Percentiles rank a stretch among this genome's conserved stretches.
Evolutionary conservation across 64 coral and sea anemone genomes (phyloP).

Genomic region (Exaiptasia diaphana): DNA sequence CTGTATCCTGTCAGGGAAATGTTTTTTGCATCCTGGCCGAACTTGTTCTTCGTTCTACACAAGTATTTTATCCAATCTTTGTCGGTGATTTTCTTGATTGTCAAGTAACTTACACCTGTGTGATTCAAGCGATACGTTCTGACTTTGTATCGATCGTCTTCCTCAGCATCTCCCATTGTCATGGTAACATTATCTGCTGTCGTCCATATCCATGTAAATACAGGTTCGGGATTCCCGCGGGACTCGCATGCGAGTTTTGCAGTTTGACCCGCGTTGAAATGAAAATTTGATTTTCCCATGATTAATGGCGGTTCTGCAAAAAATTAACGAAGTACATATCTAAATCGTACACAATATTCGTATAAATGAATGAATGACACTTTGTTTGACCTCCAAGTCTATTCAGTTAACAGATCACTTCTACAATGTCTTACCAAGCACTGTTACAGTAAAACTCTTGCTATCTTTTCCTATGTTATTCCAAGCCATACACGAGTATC

Average conservation of each 20-base stretch:
- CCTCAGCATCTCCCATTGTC: constrained; percentile 39
- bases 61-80: constrained; percentile 49
- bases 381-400: no score
- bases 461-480: constrained; percentile 40
- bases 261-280: constrained; percentile 56
- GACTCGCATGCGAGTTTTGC: constrained; percentile 62
- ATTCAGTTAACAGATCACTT: no score
- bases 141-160: constrained; percentile 48
- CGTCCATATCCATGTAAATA: constrained; percentile 61
- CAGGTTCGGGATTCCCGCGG: constrained; percentile 52
- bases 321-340: not conserved
- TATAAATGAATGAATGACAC: no score
- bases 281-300: constrained; percentile 60
- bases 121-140: constrained; percentile 9
- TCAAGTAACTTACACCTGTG: constrained; percentile 43
- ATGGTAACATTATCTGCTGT: constrained; percentile 11
- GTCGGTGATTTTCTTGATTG: constrained; percentile 43
- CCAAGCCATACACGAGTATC: constrained; percentile 14
- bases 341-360: not conserved
- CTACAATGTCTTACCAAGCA: constrained; percentile 36
- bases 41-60: constrained; percentile 40
- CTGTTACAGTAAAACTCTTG: constrained; percentile 14
- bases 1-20: constrained; percentile 64
- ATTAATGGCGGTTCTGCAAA: constrained; percentile 69
- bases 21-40: not conserved